Evolutionary conservation across 1,140 invertebrate species (phyloP), one percentile per base, ranked within the genome.

Genomic region (Saccostrea cuccullata): DNA sequence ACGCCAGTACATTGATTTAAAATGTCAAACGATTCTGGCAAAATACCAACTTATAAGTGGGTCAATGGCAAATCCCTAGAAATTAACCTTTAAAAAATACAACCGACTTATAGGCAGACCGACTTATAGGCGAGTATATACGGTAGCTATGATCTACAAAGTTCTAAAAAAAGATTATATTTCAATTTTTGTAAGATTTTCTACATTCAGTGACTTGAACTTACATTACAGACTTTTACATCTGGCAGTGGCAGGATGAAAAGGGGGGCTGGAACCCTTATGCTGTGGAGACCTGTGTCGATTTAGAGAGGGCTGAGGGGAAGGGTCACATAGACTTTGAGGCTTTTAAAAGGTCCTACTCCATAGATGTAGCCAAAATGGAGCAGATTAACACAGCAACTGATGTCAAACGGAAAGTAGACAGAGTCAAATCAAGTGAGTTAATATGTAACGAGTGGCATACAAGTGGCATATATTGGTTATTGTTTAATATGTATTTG

Each of bases 161-260:
- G 47, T 47, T 47, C 47, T 47, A 47, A 47, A 47, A 47, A 1
- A n/a, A n/a, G 47, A 9, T 6, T 47, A 47, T 47, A 47, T 47
- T 47, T 6, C 9, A 47, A 1, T n/a, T 3, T 20, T 15, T 30
- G 17, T 67, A 20, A 67, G 20, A 20, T 67, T 67, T 67, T 26
- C 12, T 17, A 23, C 40, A 55, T 17, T 84, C 20, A 47, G 20
- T 84, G 12, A 17, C 82, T 5, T 30, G 11, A 17, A 55, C n/a
- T n/a, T n/a, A n/a, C n/a, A n/a, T 84, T 91, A 15, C 90, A 94
- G 94, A 92, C 30, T 94, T 90, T 84, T 91, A 92, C 88, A 87
- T 91, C 0, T 94, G 93, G 93, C 88, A 93, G 83, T 94, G 93
- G 93, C 82, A 94, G 87, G 93, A 93, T 89, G 92, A 94, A 77